These are phyloP conservation scores for Hirtodrosophila alboralis DNA, from an alignment of 2,888 invertebrate species.

Conservation along the genomic window DNA sequence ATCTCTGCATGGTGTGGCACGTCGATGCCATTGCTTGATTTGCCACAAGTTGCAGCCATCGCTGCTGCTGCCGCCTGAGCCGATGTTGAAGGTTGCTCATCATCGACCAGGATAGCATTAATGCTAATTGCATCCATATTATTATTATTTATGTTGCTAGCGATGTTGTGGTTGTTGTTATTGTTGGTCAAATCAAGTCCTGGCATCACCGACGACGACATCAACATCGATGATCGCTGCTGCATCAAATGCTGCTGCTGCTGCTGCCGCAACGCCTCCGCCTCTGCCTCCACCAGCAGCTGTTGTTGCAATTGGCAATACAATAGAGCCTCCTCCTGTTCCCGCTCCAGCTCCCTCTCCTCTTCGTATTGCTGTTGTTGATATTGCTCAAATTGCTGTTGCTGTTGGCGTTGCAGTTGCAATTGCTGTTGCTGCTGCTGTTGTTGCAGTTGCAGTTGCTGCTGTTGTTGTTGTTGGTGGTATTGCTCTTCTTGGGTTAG, in stretches of 20 bases:
- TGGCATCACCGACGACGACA: conserved; percentile 72
- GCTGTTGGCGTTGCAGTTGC: conserved; percentile 47
- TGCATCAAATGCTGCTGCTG: conserved; percentile 84
- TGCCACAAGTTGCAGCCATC: conserved; percentile 35
- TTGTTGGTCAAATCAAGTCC: conserved; percentile 57
- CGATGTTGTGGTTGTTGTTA: conserved; percentile 31
- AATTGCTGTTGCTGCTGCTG: conserved; percentile 40
- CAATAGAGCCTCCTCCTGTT: conserved; percentile 59
- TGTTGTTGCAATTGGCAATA: conserved; percentile 74
- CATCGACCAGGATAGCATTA: conserved; percentile 67
- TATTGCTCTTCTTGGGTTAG: conserved; percentile 83
- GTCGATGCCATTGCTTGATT: conserved; percentile 57
- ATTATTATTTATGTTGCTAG: conserved; percentile 35
- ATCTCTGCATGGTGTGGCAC: conserved; percentile 81
- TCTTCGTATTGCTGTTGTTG: conserved; percentile 49
- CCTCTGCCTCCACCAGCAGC: conserved; percentile 53
- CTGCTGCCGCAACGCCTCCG: conserved; percentile 76
- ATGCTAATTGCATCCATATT: conserved; percentile 69
- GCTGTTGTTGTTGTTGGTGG: conserved; percentile 76
- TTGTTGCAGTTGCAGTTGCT: conserved; percentile 51
- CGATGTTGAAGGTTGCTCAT: conserved; percentile 70
- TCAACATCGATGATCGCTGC: conserved; percentile 83
- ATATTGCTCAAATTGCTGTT: conserved; percentile 65
- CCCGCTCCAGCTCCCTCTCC: conserved; percentile 50
- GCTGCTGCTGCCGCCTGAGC: conserved; percentile 61